Percentiles rank a stretch among this genome's conserved stretches.
Evolutionary conservation across 2,888 invertebrate genomes (phyloP).

Genomic region (Aelia acuminata): DNA sequence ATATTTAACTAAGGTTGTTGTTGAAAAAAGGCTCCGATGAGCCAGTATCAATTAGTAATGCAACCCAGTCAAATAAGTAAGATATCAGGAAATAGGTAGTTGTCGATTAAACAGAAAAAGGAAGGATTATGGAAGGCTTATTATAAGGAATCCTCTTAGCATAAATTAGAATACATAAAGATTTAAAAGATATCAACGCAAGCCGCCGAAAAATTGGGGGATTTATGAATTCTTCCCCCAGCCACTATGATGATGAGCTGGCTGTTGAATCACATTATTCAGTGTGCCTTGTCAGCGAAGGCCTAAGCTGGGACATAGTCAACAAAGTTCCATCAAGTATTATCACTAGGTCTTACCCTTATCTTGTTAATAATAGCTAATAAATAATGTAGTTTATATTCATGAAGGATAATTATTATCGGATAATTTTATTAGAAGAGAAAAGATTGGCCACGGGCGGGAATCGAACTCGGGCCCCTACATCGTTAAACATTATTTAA

Average conservation of each 20-base stretch:
- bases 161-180: not conserved
- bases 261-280: slow-evolving; percentile 14
- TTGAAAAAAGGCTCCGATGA: no score
- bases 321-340: not conserved
- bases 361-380: not conserved
- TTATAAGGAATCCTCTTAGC: not conserved
- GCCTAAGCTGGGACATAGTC: not conserved
- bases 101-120: no score
- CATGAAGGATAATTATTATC: no score
- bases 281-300: not conserved
- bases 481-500: no score
- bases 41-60: no score
- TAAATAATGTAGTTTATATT: no score
- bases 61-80: no score
- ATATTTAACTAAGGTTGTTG: no score
- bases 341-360: not conserved
- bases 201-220: not conserved
- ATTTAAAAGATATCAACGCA: not conserved
- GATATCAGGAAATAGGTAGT: no score
- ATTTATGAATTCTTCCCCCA: not conserved
- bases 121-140: not conserved
- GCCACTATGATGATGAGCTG: not conserved
- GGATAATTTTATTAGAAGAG: no score
- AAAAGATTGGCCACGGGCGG: no score
- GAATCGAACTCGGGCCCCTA: no score